Evolutionary conservation across 1,140 invertebrate species (phyloP).

Genomic region (Meloidogyne hapla): DNA sequence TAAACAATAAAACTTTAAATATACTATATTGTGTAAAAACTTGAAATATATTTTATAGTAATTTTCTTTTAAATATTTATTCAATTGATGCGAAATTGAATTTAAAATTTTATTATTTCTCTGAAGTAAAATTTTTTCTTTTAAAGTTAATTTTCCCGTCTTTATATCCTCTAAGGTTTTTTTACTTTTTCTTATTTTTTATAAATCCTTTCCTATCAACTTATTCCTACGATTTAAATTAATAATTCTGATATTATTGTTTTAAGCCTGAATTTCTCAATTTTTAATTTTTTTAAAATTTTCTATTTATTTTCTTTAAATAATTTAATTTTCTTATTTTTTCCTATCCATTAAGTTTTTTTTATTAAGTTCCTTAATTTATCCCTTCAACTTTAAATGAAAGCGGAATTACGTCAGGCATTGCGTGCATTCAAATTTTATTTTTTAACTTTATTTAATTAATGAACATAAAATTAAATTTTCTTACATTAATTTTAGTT

Average conservation of each 20-base stretch:
- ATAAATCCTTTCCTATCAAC: too few relatives aligned
- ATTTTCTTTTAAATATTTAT: neutral
- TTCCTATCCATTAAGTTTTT: neutral
- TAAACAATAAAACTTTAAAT: too few relatives aligned
- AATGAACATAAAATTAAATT: neutral
- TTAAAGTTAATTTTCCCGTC: too few relatives aligned
- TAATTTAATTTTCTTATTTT: neutral
- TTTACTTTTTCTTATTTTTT: too few relatives aligned
- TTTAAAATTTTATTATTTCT: neutral
- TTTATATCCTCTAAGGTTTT: too few relatives aligned
- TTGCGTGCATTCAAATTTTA: neutral
- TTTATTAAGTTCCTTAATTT: neutral
- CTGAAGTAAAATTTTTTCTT: neutral
- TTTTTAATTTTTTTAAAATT: too few relatives aligned
- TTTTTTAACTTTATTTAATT: neutral
- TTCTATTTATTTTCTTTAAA: too few relatives aligned
- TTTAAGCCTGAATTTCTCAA: too few relatives aligned
- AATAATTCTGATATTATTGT: too few relatives aligned
- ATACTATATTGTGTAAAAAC: too few relatives aligned
- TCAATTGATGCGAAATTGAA: neutral
- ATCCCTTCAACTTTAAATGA: neutral
- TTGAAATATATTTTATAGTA: neutral
- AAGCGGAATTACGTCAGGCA: neutral
- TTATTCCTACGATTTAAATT: too few relatives aligned
- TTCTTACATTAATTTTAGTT: too few relatives aligned